These are phyloP conservation scores for Bursaphelenchus okinawaensis DNA, from an alignment of 2,888 invertebrate species.

Conservation along the genomic window DNA sequence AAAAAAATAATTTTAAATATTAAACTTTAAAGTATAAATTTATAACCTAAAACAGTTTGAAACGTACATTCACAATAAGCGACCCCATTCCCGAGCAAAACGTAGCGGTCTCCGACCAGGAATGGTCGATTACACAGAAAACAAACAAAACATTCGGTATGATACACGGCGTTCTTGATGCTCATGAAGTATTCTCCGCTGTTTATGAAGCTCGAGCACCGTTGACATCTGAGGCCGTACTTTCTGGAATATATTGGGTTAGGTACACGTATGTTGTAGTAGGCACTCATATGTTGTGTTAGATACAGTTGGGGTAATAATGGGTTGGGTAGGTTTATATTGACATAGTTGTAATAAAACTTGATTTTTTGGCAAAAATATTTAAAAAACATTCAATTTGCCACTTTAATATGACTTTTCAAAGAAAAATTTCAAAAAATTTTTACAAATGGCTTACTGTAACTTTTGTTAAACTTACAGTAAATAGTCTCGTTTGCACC, in stretches of 20 bases:
- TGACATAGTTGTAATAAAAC: too few species aligned
- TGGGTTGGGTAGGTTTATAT: too few species aligned
- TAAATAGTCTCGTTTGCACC: constrained; percentile 31
- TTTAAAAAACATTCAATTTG: too few species aligned
- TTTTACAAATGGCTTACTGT: too few species aligned
- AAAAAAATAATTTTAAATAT: too few species aligned
- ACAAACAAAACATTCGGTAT: constrained; percentile 75
- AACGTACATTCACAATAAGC: constrained; percentile 43
- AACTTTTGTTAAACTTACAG: constrained; percentile 26
- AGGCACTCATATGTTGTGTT: too few species aligned
- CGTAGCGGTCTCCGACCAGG: constrained; percentile 83
- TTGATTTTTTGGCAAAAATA: too few species aligned
- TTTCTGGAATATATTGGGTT: constrained; percentile 66
- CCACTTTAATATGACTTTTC: too few species aligned
- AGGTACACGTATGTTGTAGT: too few species aligned
- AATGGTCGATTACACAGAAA: constrained; percentile 69
- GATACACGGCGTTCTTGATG: constrained; percentile 78
- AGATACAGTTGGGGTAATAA: too few species aligned
- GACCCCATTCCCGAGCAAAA: constrained; percentile 70
- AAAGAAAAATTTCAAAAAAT: too few species aligned
- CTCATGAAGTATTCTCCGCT: constrained; percentile 85
- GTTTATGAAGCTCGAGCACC: constrained; percentile 77
- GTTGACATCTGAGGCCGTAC: constrained; percentile 76
- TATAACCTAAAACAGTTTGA: background rate
- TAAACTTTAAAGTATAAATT: too few species aligned